Percentiles rank a stretch among this genome's conserved stretches.
These are phyloP conservation scores for Parnassius mnemosyne DNA, from an alignment of 2,888 invertebrate genomes.

Conservation along the genomic window DNA sequence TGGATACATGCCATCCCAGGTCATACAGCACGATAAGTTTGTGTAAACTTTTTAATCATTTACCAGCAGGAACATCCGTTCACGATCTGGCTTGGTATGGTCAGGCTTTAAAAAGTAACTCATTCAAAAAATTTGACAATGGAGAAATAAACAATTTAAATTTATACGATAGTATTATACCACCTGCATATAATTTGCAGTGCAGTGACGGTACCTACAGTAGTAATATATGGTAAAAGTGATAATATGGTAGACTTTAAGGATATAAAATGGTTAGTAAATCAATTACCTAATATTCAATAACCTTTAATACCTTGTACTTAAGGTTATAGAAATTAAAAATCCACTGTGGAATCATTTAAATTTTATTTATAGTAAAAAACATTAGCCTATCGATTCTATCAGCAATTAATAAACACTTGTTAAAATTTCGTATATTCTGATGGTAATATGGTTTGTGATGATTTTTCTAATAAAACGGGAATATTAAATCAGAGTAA, in stretches of 20 bases:
- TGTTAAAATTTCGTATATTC: too few relatives aligned
- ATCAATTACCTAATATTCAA: slow-evolving; percentile 68
- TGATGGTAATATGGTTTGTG: too few relatives aligned
- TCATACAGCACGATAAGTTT: slow-evolving; percentile 51
- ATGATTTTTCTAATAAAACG: too few relatives aligned
- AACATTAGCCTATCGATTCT: too few relatives aligned
- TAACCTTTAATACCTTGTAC: slow-evolving; percentile 28
- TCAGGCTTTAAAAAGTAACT: slow-evolving; percentile 39
- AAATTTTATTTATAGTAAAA: too few relatives aligned
- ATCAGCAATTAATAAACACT: too few relatives aligned
- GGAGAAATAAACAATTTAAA: slow-evolving; percentile 49
- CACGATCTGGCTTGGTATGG: slow-evolving; percentile 58
- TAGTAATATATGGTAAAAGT: slow-evolving; percentile 65
- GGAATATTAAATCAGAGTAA: too few relatives aligned
- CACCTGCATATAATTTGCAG: slow-evolving; percentile 52
- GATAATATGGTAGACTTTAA: too few relatives aligned
- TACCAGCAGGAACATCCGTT: slow-evolving; percentile 55
- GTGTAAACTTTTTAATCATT: slow-evolving; percentile 48
- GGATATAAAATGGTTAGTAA: slow-evolving; percentile 78
- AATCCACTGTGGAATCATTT: too few relatives aligned
- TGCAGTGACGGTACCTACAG: slow-evolving; percentile 48
- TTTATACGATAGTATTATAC: slow-evolving; percentile 46
- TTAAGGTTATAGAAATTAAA: slow-evolving; percentile 71
- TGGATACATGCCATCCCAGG: slow-evolving; percentile 51
- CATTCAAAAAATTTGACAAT: slow-evolving; percentile 57